Percentiles rank a stretch among this genome's conserved stretches.
These are phyloP conservation scores for Lasioglossum baleicum DNA, from an alignment of 1,140 invertebrate genomes.

Conservation along the genomic window DNA sequence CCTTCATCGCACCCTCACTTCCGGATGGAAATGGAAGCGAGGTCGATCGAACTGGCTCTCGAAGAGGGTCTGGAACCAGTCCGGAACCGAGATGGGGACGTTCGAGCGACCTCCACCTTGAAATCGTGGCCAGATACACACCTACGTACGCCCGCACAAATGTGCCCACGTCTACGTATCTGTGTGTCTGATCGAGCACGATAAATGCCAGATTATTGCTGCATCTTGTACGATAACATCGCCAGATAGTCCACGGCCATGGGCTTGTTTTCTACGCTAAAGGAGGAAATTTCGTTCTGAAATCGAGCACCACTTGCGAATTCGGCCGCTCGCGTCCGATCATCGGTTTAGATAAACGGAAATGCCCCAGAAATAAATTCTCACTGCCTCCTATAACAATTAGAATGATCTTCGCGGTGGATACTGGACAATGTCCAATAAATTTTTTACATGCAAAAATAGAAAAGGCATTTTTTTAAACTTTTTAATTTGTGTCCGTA, in stretches of 20 bases:
- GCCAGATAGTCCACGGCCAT: not conserved
- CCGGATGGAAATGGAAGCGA: constrained; percentile 66
- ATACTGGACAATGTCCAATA: too few relatives aligned
- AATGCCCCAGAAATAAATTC: too few relatives aligned
- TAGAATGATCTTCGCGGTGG: too few relatives aligned
- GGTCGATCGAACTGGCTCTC: constrained; percentile 57
- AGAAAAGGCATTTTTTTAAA: too few relatives aligned
- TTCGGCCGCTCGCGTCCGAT: not conserved
- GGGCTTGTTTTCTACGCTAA: not conserved
- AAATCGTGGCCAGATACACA: constrained; percentile 39
- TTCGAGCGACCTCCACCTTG: constrained; percentile 56
- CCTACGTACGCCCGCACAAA: not conserved
- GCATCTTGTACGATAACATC: constrained; percentile 10
- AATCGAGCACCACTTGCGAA: not conserved
- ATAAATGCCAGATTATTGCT: constrained; percentile 43
- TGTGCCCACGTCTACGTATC: too few relatives aligned
- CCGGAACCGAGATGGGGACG: constrained; percentile 50
- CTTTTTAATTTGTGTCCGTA: too few relatives aligned
- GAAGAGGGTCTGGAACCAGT: constrained; percentile 50
- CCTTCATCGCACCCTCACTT: constrained; percentile 62
- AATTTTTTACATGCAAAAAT: too few relatives aligned
- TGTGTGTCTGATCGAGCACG: constrained; percentile 23
- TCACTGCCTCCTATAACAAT: too few relatives aligned
- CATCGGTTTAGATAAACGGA: too few relatives aligned
- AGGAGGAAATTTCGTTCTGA: not conserved